Base-by-base conservation (phyloP, 2,113 vertebrate genomes). In the Otolemur garnettii region DNA sequence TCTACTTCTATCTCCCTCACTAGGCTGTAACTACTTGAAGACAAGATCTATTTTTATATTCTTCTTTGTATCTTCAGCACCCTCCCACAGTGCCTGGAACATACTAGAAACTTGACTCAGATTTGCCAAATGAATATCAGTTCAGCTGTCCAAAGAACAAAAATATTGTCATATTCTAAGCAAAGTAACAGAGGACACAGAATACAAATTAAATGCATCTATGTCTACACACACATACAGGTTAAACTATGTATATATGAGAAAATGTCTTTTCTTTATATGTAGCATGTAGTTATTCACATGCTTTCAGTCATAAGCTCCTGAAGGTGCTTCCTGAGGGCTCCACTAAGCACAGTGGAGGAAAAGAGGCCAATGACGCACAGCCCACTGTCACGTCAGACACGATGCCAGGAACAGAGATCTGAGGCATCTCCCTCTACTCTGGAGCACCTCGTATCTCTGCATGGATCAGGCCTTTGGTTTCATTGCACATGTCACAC, bases 101-200 rank as follows among this genome's bases (percentile, higher is more conserved):
- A 53, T 26, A 93, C 28, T 10, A 87, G 33, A 42, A 77, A 79
- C 14, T 17, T 22, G 17, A 62, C 15, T 60, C 1, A 8, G 60
- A 35, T 57, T 75, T 93, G 24, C 55, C 74, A 91, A 87, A 68
- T 72, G 38, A 77, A 82, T 74, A 21, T 18, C 60, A 93, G n/a
- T 6, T 89, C 24, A 55, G 24, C 30, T 83, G n/a, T 22, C 35
- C 59, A 86, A 53, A 79, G 35, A 86, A 68, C 35, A 84, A 74
- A 86, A 86, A 60, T 42, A 69, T 12, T 84, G 2, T 30, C 59
- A 35, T 35, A 60, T 6, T 91, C 30, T 75, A 62, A 80, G 13
- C 15, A 79, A 66, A 60, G 10, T 35, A 91, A 78, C 2, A 59
- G 21, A 82, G 38, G 26, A 87, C 15, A 77, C 2, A 85, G n/a